Evolutionary conservation across 30 jellyfish, hydroid and myxozoan genomes (phyloP).

Genomic region (Clytia hemisphaerica): DNA sequence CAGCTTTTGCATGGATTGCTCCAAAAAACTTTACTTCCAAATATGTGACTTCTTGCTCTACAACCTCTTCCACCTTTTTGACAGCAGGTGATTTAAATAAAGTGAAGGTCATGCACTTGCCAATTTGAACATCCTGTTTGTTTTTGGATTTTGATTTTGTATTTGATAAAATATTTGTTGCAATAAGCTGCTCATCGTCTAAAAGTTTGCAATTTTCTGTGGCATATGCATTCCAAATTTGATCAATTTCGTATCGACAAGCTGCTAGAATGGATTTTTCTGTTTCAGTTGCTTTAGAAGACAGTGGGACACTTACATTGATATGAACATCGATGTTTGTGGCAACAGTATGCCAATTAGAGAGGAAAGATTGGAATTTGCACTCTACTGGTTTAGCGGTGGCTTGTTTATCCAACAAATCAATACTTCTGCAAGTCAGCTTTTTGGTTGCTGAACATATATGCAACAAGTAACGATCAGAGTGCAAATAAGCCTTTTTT

Average conservation of each 20-base stretch:
- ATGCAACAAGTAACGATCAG: constrained; percentile 56
- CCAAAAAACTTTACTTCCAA: constrained; percentile 59
- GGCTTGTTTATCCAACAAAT: constrained; percentile 28
- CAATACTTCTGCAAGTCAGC: constrained; percentile 68
- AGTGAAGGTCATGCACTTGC: no score
- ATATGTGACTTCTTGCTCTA: constrained; percentile 15
- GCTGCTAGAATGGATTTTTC: constrained; percentile 56
- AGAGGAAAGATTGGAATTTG: constrained; percentile 50
- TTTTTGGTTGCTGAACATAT: constrained; percentile 70
- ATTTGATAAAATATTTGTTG: not conserved
- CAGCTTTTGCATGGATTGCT: constrained; percentile 43
- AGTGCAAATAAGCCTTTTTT: constrained; percentile 37
- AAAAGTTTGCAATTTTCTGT: constrained; percentile 28
- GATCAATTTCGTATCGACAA: constrained; percentile 58
- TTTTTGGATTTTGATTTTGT: not conserved
- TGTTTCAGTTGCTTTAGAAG: constrained; percentile 55
- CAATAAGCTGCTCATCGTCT: constrained; percentile 35
- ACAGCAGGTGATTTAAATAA: not conserved
- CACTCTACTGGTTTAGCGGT: constrained; percentile 67
- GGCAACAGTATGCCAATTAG: constrained; percentile 64
- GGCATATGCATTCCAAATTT: constrained; percentile 61
- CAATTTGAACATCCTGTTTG: constrained; percentile 4
- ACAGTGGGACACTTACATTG: constrained; percentile 47
- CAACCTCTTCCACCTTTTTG: not conserved
- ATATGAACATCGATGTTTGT: constrained; percentile 55